phyloP scores from a whole-genome alignment of 2,888 invertebrate species.

The Helobdella robusta region DNA sequence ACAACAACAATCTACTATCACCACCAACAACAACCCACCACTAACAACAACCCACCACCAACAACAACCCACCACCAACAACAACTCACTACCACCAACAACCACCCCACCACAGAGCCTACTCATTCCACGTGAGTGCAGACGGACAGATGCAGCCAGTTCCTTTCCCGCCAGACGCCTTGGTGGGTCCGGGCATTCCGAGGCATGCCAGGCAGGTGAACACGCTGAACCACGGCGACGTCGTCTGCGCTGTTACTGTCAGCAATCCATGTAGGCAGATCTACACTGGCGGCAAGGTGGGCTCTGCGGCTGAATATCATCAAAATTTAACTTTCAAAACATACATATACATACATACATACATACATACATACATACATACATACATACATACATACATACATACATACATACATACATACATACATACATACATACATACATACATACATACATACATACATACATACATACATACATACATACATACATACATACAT shows the following conservation, averaged over 20 bases:
- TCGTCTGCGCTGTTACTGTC: constrained; percentile 92
- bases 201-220: constrained; percentile 82
- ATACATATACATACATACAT: constrained; percentile 20
- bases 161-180: constrained; percentile 85
- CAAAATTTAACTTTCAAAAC: not conserved
- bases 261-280: constrained; percentile 54
- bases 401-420: constrained; percentile 19
- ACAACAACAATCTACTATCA: too few species aligned
- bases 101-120: constrained; percentile 61
- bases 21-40: too few species aligned
- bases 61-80: too few species aligned
- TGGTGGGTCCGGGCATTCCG: constrained; percentile 81
- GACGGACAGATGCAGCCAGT: constrained; percentile 62
- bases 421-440: constrained; percentile 18
- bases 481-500: constrained; percentile 16
- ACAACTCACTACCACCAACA: too few species aligned
- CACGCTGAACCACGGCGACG: constrained; percentile 86
- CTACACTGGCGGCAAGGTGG: constrained; percentile 82
- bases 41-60: too few species aligned
- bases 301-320: not conserved
- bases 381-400: constrained; percentile 19
- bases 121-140: constrained; percentile 79
- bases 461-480: constrained; percentile 19
- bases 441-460: constrained; percentile 18
- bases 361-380: constrained; percentile 19